These are phyloP conservation scores for Stomatorhinus ivindoensis DNA, from an alignment of 2,113 vertebrate species.

Conservation along the genomic window DNA sequence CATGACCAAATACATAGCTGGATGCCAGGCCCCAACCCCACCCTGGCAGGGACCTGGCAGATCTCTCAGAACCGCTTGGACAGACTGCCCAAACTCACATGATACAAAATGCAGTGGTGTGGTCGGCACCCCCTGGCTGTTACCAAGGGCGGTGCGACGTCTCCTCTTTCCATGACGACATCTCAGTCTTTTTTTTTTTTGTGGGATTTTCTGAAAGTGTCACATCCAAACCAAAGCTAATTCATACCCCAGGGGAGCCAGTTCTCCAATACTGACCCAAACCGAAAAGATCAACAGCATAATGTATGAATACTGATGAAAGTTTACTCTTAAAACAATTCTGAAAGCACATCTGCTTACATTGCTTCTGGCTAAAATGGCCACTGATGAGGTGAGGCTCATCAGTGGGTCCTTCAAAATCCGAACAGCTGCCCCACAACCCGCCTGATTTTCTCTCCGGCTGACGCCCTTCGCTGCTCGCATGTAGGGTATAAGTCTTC, in stretches of 20 bases:
- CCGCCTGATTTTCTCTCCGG: background rate
- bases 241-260: background rate
- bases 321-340: background rate
- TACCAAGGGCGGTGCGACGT: background rate
- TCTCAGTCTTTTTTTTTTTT: background rate
- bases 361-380: background rate
- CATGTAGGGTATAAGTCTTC: background rate
- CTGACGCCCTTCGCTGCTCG: background rate
- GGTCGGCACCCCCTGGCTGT: background rate
- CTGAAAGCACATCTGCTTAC: background rate
- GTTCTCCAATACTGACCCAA: background rate
- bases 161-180: background rate
- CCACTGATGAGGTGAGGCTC: background rate
- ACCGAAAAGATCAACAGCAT: background rate
- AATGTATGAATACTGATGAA: background rate
- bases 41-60: background rate
- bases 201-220: background rate
- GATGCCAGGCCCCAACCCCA: background rate
- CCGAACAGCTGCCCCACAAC: background rate
- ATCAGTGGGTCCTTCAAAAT: background rate
- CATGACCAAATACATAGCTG: background rate
- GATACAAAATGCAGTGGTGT: background rate
- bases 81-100: background rate
- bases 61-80: background rate
- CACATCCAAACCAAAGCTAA: background rate